Evolutionary conservation across 2,888 invertebrate species (phyloP), one percentile per base, ranked within the genome.

Genomic region (Chrysolina americana): DNA sequence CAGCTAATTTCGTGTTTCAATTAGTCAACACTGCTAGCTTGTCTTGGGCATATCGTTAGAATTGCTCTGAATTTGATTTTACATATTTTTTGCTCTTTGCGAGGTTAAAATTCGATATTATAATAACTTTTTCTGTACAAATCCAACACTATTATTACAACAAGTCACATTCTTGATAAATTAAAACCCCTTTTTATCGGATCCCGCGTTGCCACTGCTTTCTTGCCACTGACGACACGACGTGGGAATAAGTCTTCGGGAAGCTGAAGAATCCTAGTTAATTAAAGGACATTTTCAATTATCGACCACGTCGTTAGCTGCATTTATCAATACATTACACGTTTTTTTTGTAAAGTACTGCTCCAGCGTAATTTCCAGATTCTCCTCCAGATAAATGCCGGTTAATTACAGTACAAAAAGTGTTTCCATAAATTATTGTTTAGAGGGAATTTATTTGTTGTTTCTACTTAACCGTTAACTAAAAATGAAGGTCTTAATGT

Each of bases 231-330:
- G 70, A 69, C 71, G 69, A 79, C 79, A 77, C 71, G 69, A 79
- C 79, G 79, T 79, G 79, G 79, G 79, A 79, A 79, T 79, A 76
- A 73, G 74, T 74, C 78, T 75, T 78, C 79, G 83, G n/a, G 83
- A 82, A 83, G 84, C 82, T 77, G 71, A 81, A 80, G 83, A 83
- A 84, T 83, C 82, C 81, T 80, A 80, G 83, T 83, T 84, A 84
- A 84, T 84, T 84, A 84, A 82, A 81, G 83, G 80, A 81, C 82
- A 83, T 84, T 83, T 84, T 84, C 84, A 83, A 84, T 84, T 84
- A 84, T 82, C 81, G 80, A 79, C 77, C 80, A 79, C 79, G 76
- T 81, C 79, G 82, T 81, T 84, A 81, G 74, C 81, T 77, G 83
- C 80, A 81, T 82, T 81, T 82, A 82, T 81, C 83, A 81, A 81